Conservation (phyloP, 2,113 vertebrate genomes). For the Struthio camelus region DNA sequence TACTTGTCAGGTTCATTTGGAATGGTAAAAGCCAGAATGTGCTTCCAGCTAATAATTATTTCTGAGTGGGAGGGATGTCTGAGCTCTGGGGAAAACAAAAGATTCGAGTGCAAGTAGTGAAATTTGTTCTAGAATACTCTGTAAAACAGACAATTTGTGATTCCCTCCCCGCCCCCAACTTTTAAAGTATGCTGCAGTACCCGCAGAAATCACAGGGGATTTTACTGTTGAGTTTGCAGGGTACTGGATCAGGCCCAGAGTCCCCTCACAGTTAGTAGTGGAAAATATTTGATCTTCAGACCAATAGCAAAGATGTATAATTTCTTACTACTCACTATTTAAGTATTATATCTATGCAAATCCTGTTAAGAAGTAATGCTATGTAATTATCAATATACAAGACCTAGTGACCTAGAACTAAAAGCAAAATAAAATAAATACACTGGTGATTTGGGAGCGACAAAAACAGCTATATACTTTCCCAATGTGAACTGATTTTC, state of each 20-base stretch:
- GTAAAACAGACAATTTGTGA: neutral
- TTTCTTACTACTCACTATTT: neutral
- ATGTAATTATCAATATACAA: neutral
- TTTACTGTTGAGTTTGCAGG: neutral
- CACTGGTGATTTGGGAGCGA: neutral
- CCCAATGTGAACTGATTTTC: neutral
- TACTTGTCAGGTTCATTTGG: slow-evolving; percentile 64
- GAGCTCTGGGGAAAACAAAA: slow-evolving; percentile 60
- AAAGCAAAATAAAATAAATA: neutral
- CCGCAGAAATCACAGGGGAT: neutral
- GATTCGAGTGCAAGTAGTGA: slow-evolving; percentile 13
- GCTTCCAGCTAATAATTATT: slow-evolving; percentile 65
- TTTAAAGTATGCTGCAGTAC: neutral
- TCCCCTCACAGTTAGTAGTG: neutral
- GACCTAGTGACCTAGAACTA: neutral
- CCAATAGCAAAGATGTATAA: neutral
- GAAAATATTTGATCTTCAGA: neutral
- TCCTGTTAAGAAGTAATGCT: neutral
- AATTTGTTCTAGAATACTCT: slow-evolving; percentile 20
- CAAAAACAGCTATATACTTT: neutral
- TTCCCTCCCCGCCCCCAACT: neutral
- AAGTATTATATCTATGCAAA: neutral
- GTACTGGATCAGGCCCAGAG: neutral
- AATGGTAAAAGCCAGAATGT: slow-evolving; percentile 57
- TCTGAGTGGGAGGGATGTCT: slow-evolving; percentile 48